A percentile compares a stretch with the other conserved stretches of the same genome.
These are phyloP conservation scores for Chaetops frenatus DNA, from an alignment of 2,113 vertebrate species.

Conservation along the genomic window DNA sequence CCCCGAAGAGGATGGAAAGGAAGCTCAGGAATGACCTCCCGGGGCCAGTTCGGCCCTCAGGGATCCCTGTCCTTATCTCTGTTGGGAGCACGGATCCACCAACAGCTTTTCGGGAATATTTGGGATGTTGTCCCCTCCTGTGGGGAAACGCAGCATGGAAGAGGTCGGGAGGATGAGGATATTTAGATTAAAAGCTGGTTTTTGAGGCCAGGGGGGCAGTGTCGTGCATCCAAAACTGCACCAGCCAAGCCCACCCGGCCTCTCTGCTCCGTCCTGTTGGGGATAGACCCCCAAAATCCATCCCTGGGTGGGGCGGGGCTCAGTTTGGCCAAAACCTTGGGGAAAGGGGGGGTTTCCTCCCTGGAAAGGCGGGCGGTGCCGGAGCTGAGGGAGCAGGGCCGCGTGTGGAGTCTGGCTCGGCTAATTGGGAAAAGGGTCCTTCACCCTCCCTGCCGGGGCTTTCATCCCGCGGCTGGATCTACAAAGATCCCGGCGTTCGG, in stretches of 20 bases:
- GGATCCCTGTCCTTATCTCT: not conserved
- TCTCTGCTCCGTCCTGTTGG: not conserved
- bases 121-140: not conserved
- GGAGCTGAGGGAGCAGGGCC: not conserved
- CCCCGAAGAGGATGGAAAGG: not conserved
- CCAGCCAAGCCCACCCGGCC: not conserved
- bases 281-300: not conserved
- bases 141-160: fast-evolving
- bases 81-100: not conserved
- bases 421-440: not conserved
- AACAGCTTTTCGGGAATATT: fast-evolving
- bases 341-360: not conserved
- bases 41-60: fast-evolving
- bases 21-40: not conserved
- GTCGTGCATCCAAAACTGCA: fast-evolving
- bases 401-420: not conserved
- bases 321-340: fast-evolving
- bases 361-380: fast-evolving
- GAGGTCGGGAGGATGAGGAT: fast-evolving
- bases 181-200: fast-evolving
- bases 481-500: not conserved
- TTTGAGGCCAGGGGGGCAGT: not conserved
- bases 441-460: fast-evolving
- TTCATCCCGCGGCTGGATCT: not conserved
- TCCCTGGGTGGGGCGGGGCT: not conserved